Conservation (phyloP, 2,888 invertebrate genomes). For the Coronaproctus castanopsis region DNA sequence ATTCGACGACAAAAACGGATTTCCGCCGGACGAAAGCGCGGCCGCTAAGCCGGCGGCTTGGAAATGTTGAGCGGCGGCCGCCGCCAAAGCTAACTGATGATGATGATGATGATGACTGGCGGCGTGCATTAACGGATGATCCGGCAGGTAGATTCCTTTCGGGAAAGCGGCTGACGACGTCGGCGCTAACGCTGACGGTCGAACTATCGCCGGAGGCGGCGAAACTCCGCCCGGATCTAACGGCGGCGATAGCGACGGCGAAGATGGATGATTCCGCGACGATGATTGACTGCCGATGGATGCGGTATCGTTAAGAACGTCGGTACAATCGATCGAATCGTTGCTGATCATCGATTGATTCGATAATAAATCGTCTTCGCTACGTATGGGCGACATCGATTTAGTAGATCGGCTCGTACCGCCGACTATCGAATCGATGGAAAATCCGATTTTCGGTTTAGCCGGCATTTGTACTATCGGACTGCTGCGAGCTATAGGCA, state of each 20-base stretch:
- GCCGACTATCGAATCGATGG: conserved; percentile 84
- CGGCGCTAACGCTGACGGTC: conserved; percentile 23
- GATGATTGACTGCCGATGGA: conserved; percentile 8
- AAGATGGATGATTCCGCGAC: conserved; percentile 15
- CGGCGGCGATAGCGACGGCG: conserved; percentile 25
- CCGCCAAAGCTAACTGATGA: conserved; percentile 38
- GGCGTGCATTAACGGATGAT: conserved; percentile 22
- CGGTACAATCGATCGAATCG: conserved; percentile 13
- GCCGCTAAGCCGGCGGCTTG: conserved; percentile 47
- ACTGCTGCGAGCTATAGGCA: conserved; percentile 76
- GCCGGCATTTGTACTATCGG: conserved; percentile 78
- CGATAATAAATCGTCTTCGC: conserved; percentile 15
- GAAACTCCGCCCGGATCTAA: conserved; percentile 25
- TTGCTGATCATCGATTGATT: conserved; percentile 14
- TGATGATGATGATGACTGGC: conserved; percentile 35
- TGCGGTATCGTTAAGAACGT: conserved; percentile 3
- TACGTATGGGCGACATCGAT: conserved; percentile 25
- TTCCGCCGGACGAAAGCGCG: conserved; percentile 30
- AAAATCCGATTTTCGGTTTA: conserved; percentile 84
- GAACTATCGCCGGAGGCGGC: conserved; percentile 21
- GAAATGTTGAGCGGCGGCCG: conserved; percentile 39
- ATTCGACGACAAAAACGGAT: conserved; percentile 27
- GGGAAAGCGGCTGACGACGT: conserved; percentile 23
- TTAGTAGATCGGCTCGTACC: conserved; percentile 20
- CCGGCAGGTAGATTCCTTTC: conserved; percentile 25